phyloP scores from a whole-genome alignment of 2,113 vertebrate genomes.

The Brachionichthys hirsutus region DNA sequence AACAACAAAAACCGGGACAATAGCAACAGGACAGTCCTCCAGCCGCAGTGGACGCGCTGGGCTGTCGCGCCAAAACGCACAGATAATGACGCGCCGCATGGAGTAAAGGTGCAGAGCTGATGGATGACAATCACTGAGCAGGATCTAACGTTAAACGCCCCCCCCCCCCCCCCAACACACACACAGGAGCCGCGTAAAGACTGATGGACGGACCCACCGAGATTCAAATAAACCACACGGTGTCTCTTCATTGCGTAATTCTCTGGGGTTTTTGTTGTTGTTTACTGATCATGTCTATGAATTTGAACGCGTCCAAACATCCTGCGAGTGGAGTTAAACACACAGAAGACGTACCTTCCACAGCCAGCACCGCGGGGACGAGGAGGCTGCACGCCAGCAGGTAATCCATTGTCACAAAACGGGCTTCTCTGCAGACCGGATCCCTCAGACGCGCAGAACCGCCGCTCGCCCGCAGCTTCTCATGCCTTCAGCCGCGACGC shows the following conservation, averaged over 20 bases:
- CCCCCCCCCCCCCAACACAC: not conserved
- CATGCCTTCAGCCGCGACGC: constrained; percentile 43
- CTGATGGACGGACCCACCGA: constrained; percentile 4
- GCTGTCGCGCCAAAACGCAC: too few relatives aligned
- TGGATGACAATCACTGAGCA: too few relatives aligned
- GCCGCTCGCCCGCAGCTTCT: constrained; percentile 41
- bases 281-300: too few relatives aligned
- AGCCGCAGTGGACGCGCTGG: constrained; percentile 45
- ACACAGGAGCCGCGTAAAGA: constrained; percentile 7
- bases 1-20: constrained; percentile 69
- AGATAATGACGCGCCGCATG: too few relatives aligned
- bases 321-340: constrained; percentile 23
- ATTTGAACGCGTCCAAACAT: too few relatives aligned
- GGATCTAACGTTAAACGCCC: too few relatives aligned
- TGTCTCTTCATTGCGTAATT: not conserved
- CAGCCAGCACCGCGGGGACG: constrained; percentile 75
- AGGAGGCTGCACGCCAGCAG: constrained; percentile 80
- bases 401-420: constrained; percentile 83
- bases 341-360: constrained; percentile 73
- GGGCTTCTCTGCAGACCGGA: constrained; percentile 62
- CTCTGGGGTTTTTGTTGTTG: too few relatives aligned
- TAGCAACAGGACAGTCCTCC: constrained; percentile 68
- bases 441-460: constrained; percentile 44
- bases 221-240: not conserved
- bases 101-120: too few relatives aligned